Evolutionary conservation across 2,888 invertebrate species (phyloP), one percentile per base, ranked within the genome.

Genomic region (Antheraea yamamai): DNA sequence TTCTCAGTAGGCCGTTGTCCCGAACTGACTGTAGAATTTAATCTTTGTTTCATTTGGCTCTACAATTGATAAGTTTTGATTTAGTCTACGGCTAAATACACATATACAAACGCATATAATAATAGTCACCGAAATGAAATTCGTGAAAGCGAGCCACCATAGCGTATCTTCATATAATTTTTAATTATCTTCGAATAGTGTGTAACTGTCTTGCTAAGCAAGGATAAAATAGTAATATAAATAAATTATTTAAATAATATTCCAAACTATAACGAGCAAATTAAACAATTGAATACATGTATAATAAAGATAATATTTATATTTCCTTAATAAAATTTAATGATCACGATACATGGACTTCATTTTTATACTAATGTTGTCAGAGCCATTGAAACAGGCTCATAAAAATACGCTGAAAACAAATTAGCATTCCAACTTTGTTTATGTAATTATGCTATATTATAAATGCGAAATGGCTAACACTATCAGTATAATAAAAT

Each of bases 401-500:
- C 20, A 74, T 52, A 64, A 66, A 74, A 52, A 74, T 64, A 74
- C 58, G 30, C 30, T 30, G 23, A 4, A 66, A 66, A 66, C 64
- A 66, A 66, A 66, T 66, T 30, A 66, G 6, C 64, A 66, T 66
- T 30, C 26, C 16, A 30, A 66, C 64, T 16, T 66, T 66, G 30
- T 66, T 30, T 66, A 30, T 66, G 64, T 66, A 66, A 66, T 66
- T 66, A 66, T 26, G 4, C 20, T 66, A 66, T 66, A 66, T 66
- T 66, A 76, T 77, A 74, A 77, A 77, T 76, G 73, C 75, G 66
- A 76, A 77, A 75, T 55, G 75, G 73, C 77, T 76, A 77, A 74
- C 73, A 78, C 75, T 74, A 76, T 76, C 75, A 76, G 76, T 66
- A 61, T 74, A 75, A 77, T 78, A 79, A 79, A 79, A 79, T 76